Evolutionary conservation across 2,888 invertebrate genomes (phyloP).

Genomic region (Conchocele bisecta): DNA sequence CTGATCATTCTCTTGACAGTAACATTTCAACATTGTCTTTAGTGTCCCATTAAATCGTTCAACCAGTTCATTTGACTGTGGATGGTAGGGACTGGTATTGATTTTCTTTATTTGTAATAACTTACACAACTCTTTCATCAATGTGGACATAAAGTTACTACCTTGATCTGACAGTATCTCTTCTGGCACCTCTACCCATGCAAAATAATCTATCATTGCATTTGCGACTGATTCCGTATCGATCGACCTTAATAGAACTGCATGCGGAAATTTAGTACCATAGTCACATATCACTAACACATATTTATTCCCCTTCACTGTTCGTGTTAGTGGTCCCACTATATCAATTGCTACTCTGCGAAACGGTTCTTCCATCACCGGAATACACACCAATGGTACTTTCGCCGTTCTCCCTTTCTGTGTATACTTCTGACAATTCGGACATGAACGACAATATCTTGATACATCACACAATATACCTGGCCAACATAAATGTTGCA

Average conservation of each 20-base stretch:
- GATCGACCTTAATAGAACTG: not conserved
- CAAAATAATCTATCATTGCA: not conserved
- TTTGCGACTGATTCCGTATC: constrained; percentile 10
- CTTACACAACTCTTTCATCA: constrained; percentile 5
- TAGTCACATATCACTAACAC: not conserved
- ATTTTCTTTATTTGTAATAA: constrained; percentile 8
- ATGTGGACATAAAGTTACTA: constrained; percentile 8
- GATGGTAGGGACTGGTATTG: constrained; percentile 10
- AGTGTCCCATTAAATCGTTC: constrained; percentile 18
- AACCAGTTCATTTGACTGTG: constrained; percentile 13
- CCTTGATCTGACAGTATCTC: constrained; percentile 21
- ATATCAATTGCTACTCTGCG: constrained; percentile 1
- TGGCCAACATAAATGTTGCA: constrained; percentile 18
- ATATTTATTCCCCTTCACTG: not conserved
- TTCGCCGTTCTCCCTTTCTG: not conserved
- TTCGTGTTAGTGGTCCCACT: constrained; percentile 6
- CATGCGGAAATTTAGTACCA: constrained; percentile 9
- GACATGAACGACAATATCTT: constrained; percentile 13
- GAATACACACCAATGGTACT: constrained; percentile 1
- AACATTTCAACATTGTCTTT: constrained; percentile 7
- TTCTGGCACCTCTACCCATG: constrained; percentile 10
- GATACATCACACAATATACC: constrained; percentile 9
- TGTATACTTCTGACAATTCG: constrained; percentile 6
- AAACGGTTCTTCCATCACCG: constrained; percentile 1
- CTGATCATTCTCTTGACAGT: not conserved